A percentile compares a stretch with the other conserved stretches of the same genome.
phyloP scores from a whole-genome alignment of 64 coral and sea anemone genomes.

The Pachyseris speciosa region DNA sequence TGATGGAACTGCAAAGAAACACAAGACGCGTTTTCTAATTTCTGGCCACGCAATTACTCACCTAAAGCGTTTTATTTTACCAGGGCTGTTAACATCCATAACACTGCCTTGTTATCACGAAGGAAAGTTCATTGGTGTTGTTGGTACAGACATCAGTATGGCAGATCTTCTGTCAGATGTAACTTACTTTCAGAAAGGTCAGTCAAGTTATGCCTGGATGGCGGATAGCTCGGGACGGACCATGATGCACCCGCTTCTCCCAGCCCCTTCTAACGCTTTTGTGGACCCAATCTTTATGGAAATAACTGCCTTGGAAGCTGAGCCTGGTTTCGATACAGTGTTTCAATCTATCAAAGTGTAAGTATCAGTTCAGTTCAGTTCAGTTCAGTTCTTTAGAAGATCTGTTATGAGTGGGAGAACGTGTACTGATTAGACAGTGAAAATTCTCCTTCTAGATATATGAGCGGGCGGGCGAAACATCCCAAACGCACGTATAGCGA shows the following conservation, averaged over 20 bases:
- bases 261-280: conserved; percentile 48
- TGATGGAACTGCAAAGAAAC: too few relatives aligned
- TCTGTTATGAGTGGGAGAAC: too few relatives aligned
- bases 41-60: not conserved
- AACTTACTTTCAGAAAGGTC: conserved; percentile 72
- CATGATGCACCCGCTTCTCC: conserved; percentile 78
- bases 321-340: conserved; percentile 5
- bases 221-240: conserved; percentile 65
- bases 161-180: conserved; percentile 63
- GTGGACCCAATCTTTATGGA: conserved; percentile 67
- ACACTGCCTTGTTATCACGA: conserved; percentile 65
- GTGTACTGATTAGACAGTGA: too few relatives aligned
- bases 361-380: too few relatives aligned
- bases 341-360: conserved; percentile 53
- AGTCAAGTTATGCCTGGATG: conserved; percentile 62
- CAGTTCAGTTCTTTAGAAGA: too few relatives aligned
- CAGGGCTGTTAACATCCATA: conserved; percentile 64
- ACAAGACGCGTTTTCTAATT: too few relatives aligned
- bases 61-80: not conserved
- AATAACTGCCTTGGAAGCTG: conserved; percentile 63
- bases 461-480: too few relatives aligned
- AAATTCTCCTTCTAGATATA: too few relatives aligned
- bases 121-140: conserved; percentile 72
- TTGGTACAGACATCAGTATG: conserved; percentile 63
- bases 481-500: too few relatives aligned